A percentile compares a stretch with the other conserved stretches of the same genome.
These are phyloP conservation scores for Drosophila rhopaloa DNA, from an alignment of 1,140 invertebrate genomes.

Conservation along the genomic window DNA sequence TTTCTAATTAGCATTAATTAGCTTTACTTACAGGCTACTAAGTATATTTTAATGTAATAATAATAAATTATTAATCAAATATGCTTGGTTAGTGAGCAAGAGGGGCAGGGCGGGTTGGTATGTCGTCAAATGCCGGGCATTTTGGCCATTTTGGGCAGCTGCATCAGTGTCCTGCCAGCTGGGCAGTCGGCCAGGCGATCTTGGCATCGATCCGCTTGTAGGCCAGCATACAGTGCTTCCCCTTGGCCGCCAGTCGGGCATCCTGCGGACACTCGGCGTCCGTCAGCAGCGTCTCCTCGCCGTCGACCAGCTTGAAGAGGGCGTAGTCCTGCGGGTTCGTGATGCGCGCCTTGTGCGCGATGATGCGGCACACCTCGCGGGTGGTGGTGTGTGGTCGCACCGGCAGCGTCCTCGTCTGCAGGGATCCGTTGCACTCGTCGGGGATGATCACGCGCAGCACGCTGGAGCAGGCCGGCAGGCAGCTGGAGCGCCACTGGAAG, in stretches of 20 bases:
- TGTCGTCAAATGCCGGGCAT: not conserved
- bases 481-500: constrained; percentile 85
- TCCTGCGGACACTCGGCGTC: constrained; percentile 97
- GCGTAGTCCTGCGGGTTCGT: constrained; percentile 98
- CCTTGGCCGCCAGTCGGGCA: constrained; percentile 89
- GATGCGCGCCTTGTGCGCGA: constrained; percentile 96
- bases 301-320: constrained; percentile 95
- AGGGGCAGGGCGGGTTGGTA: constrained; percentile 25
- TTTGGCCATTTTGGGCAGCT: not conserved
- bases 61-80: constrained; percentile 83
- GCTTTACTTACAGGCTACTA: constrained; percentile 79
- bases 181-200: constrained; percentile 95
- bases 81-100: constrained; percentile 80
- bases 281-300: constrained; percentile 94
- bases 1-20: constrained; percentile 70
- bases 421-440: constrained; percentile 95
- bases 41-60: constrained; percentile 83
- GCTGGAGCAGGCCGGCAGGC: constrained; percentile 85
- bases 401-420: constrained; percentile 95
- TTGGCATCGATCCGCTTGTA: constrained; percentile 98
- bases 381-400: constrained; percentile 96
- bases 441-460: constrained; percentile 95
- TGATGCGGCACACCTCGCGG: constrained; percentile 95
- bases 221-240: constrained; percentile 94
- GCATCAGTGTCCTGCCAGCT: constrained; percentile 48